These are phyloP conservation scores for Cheilosia grossa DNA, from an alignment of 2,888 invertebrate genomes.

Conservation along the genomic window DNA sequence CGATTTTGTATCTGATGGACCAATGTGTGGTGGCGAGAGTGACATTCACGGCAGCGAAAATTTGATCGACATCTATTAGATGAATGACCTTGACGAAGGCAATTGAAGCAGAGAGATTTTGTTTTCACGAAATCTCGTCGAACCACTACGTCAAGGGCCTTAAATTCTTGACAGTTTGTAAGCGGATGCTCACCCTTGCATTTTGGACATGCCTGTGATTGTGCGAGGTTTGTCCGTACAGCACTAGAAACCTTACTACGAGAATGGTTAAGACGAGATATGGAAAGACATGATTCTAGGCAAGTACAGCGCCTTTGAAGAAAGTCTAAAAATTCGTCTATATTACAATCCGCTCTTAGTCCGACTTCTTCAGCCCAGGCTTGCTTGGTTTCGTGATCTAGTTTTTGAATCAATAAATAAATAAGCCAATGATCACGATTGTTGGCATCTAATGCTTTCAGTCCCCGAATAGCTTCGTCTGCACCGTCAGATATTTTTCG, in stretches of 20 bases:
- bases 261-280: background rate
- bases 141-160: no score
- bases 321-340: constrained; percentile 34
- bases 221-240: background rate
- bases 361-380: constrained; percentile 43
- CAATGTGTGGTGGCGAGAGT: no score
- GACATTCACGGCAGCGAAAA: no score
- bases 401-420: constrained; percentile 42
- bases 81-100: no score
- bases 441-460: constrained; percentile 37
- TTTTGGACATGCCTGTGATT: background rate
- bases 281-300: constrained; percentile 26
- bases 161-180: background rate
- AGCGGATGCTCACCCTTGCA: background rate
- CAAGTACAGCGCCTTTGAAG: constrained; percentile 47
- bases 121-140: no score
- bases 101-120: background rate
- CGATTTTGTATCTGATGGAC: no score
- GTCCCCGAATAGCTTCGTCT: constrained; percentile 58
- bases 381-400: constrained; percentile 35
- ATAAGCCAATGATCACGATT: constrained; percentile 54
- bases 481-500: constrained; percentile 23
- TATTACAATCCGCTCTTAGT: constrained; percentile 28
- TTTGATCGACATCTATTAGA: no score
- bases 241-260: background rate